Conservation (phyloP, 2,797 vertebrate species). For the Phrynocephalus vlangalii region DNA sequence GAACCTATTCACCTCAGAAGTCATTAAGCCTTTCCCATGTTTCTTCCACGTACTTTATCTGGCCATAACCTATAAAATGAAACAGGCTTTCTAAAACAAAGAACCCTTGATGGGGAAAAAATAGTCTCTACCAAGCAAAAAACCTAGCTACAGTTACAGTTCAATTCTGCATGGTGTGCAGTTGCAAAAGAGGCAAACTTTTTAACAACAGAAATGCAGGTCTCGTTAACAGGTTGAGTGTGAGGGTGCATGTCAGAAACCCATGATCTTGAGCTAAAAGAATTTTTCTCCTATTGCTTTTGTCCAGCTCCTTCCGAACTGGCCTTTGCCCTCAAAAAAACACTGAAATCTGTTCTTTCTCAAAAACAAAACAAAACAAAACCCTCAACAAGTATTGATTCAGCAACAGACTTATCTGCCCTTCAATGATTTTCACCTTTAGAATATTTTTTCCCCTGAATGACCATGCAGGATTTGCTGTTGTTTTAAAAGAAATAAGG, state of each 20-base stretch:
- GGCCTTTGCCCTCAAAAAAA: no score
- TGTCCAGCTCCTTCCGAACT: no score
- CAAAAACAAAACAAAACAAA: no score
- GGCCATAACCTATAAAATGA: background rate
- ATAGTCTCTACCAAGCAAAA: background rate
- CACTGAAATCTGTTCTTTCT: no score
- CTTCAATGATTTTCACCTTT: no score
- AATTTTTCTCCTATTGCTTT: constrained; percentile 11
- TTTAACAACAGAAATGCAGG: background rate
- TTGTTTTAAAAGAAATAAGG: no score
- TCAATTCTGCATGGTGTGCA: background rate
- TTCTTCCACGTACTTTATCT: background rate
- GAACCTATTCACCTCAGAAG: constrained; percentile 11
- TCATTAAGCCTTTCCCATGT: background rate
- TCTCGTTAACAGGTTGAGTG: background rate
- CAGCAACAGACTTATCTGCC: no score
- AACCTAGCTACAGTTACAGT: background rate
- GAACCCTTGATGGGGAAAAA: background rate
- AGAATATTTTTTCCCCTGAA: no score
- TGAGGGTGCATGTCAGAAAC: background rate
- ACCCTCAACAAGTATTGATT: no score
- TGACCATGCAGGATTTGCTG: no score
- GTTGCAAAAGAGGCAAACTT: background rate
- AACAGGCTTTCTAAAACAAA: background rate
- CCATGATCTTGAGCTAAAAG: constrained; percentile 29